Conservation (phyloP, 2,113 vertebrate genomes). For the Neoarius graeffei region DNA sequence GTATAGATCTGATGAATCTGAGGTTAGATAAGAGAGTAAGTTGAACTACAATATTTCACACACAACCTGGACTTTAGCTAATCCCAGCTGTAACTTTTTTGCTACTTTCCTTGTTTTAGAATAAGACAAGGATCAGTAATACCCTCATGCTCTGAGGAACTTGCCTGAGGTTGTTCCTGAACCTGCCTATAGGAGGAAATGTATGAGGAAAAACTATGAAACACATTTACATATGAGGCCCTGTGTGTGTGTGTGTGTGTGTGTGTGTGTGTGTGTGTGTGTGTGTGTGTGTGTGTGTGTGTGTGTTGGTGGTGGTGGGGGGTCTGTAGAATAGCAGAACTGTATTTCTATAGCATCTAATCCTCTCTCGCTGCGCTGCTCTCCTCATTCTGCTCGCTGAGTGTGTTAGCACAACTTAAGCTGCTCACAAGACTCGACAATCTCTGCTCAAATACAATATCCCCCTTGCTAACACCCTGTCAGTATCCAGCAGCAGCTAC, state of each 20-base stretch:
- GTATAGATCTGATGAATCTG: not conserved
- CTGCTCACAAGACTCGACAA: constrained; percentile 5
- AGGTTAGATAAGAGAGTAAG: not conserved
- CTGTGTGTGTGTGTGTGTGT: not conserved
- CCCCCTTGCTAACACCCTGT: constrained; percentile 9
- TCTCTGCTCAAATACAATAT: constrained; percentile 29
- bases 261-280: constrained; percentile 9
- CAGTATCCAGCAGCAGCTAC: not conserved
- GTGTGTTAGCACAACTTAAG: constrained; percentile 37
- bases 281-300: not conserved
- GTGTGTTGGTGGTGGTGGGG: not conserved
- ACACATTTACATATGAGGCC: constrained; percentile 16
- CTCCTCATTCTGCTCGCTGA: constrained; percentile 28
- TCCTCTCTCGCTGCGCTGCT: constrained; percentile 29
- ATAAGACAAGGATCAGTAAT: not conserved
- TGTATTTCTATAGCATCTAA: constrained; percentile 28
- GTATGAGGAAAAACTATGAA: not conserved
- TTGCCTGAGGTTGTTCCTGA: not conserved
- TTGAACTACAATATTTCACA: not conserved
- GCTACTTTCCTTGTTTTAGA: not conserved
- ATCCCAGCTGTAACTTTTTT: not conserved
- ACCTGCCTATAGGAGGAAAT: constrained; percentile 12
- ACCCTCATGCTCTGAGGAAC: not conserved
- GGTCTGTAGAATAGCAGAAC: not conserved
- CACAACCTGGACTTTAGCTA: not conserved